Conservation (phyloP, 2,888 invertebrate species). For the Drosophila leonis region DNA sequence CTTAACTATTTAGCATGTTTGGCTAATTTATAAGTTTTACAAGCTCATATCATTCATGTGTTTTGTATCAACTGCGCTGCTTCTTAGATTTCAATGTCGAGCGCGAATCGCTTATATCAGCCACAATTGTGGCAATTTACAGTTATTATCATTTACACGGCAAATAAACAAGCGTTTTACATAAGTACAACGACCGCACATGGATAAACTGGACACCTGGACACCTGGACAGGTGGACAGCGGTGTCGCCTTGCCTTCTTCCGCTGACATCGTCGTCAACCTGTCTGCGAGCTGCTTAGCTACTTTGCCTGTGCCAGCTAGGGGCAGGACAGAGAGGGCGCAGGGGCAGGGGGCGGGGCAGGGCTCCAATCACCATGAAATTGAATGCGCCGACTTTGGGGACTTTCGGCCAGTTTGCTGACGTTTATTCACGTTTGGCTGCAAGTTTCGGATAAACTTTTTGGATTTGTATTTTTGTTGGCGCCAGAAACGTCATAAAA, state of each 20-base stretch:
- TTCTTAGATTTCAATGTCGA: slow-evolving; percentile 65
- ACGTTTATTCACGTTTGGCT: background rate
- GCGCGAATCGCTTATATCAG: slow-evolving; percentile 30
- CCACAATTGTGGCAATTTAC: background rate
- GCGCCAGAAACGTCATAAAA: slow-evolving; percentile 47
- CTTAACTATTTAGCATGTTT: background rate
- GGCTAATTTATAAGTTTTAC: background rate
- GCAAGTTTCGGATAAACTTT: background rate
- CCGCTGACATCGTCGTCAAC: slow-evolving; percentile 58
- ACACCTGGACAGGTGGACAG: slow-evolving; percentile 12
- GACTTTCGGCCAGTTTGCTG: background rate
- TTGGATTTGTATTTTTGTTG: slow-evolving; percentile 27
- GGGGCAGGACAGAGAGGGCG: background rate
- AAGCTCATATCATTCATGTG: background rate
- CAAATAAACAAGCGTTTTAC: slow-evolving; percentile 54
- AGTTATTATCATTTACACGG: slow-evolving; percentile 40
- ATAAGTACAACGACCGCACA: slow-evolving; percentile 24
- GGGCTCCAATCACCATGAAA: slow-evolving; percentile 32
- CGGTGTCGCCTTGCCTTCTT: slow-evolving; percentile 71
- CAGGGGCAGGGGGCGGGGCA: background rate
- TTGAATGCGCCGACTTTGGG: slow-evolving; percentile 22
- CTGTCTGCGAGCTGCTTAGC: slow-evolving; percentile 35
- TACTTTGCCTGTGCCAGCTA: background rate
- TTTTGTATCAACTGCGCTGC: background rate
- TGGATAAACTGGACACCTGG: background rate